Conservation (phyloP, 2,888 invertebrate genomes). For the Dichetophora obliterata region DNA sequence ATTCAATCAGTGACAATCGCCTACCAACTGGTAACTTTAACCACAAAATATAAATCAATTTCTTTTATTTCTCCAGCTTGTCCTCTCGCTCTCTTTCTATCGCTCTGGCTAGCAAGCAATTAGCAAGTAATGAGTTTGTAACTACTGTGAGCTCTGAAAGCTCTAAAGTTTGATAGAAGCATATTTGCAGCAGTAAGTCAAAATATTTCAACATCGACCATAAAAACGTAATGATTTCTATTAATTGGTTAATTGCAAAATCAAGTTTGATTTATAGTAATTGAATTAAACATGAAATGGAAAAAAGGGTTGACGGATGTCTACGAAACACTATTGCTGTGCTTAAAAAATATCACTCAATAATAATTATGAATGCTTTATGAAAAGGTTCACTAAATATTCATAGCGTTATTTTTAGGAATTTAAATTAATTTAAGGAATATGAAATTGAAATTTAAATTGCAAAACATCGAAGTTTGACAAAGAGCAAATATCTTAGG, state of each 20-base stretch:
- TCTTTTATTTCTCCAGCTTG: conserved; percentile 11
- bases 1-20: conserved; percentile 41
- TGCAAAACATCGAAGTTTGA: too few relatives aligned
- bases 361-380: too few relatives aligned
- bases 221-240: not conserved
- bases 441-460: too few relatives aligned
- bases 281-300: too few relatives aligned
- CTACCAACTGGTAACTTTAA: not conserved
- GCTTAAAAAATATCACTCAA: too few relatives aligned
- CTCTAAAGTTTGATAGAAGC: conserved; percentile 2
- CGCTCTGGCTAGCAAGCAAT: conserved; percentile 9
- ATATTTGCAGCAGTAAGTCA: not conserved
- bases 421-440: too few relatives aligned
- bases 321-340: too few relatives aligned
- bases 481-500: too few relatives aligned
- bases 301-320: too few relatives aligned
- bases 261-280: conserved; percentile 1
- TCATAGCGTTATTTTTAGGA: too few relatives aligned
- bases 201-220: not conserved
- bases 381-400: too few relatives aligned
- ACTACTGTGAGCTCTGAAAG: conserved; percentile 6
- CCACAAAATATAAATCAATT: conserved; percentile 20
- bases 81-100: not conserved
- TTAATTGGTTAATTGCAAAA: conserved; percentile 1
- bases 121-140: conserved; percentile 32